These are phyloP conservation scores for Drosophila miranda DNA, from an alignment of 1,140 invertebrate genomes.

Conservation along the genomic window DNA sequence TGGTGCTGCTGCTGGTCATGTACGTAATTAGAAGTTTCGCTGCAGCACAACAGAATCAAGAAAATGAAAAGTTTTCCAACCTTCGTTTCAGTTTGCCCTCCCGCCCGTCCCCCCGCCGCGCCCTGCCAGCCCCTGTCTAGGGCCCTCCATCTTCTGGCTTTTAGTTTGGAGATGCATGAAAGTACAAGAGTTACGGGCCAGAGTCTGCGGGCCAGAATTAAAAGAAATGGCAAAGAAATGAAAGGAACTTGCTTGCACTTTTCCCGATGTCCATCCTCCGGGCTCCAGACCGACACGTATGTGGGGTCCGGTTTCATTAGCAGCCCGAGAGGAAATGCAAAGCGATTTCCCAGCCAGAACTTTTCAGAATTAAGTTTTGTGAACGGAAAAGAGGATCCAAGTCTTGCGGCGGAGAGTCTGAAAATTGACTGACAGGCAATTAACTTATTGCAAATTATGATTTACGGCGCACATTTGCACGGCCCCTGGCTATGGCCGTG, in stretches of 20 bases:
- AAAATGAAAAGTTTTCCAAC: conserved; percentile 70
- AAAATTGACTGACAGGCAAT: conserved; percentile 49
- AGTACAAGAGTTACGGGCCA: conserved; percentile 46
- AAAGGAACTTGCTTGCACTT: conserved; percentile 35
- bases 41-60: conserved; percentile 63
- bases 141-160: neutral
- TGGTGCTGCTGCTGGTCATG: conserved; percentile 47
- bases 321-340: conserved; percentile 47
- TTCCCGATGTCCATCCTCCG: conserved; percentile 30
- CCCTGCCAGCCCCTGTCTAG: neutral
- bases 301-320: conserved; percentile 39
- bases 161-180: conserved; percentile 31
- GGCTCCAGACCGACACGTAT: neutral
- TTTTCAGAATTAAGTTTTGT: conserved; percentile 35
- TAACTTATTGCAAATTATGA: conserved; percentile 29
- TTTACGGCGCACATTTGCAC: conserved; percentile 14
- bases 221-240: conserved; percentile 35
- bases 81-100: conserved; percentile 15
- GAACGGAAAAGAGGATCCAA: conserved; percentile 47
- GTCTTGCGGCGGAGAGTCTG: conserved; percentile 6
- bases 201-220: conserved; percentile 43
- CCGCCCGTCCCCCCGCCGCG: too few species aligned
- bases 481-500: neutral
- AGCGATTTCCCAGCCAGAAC: conserved; percentile 38
- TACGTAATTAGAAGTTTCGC: conserved; percentile 79